phyloP scores from a whole-genome alignment of 1,140 invertebrate species.

The Tachypleus tridentatus region DNA sequence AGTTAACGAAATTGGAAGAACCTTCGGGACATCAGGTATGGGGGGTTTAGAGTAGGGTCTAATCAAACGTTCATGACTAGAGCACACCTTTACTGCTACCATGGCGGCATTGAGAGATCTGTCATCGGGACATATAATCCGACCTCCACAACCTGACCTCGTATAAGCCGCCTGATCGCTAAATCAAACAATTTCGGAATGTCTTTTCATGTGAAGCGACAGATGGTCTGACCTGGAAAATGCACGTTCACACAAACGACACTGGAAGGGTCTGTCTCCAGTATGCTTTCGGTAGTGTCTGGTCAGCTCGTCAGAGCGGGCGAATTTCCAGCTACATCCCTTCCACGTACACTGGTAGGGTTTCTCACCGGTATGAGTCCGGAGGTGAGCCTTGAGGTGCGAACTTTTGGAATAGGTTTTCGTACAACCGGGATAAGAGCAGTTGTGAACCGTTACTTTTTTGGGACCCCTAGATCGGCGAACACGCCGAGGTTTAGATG shows the following conservation, averaged over 20 bases:
- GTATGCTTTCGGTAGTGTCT: slow-evolving; percentile 36
- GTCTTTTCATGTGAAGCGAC: slow-evolving; percentile 39
- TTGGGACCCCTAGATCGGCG: slow-evolving; percentile 36
- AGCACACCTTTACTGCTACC: no score
- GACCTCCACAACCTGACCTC: no score
- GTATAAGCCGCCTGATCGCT: no score
- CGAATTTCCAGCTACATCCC: slow-evolving; percentile 46
- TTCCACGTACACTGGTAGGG: slow-evolving; percentile 44
- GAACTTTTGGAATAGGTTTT: slow-evolving; percentile 60
- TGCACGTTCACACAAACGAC: slow-evolving; percentile 33
- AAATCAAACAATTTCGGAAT: slow-evolving; percentile 17
- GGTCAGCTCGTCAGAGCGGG: slow-evolving; percentile 44
- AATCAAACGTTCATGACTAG: no score
- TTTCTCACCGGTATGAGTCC: slow-evolving; percentile 50
- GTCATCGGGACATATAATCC: no score
- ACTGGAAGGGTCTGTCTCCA: slow-evolving; percentile 34
- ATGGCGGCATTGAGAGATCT: no score
- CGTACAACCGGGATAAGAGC: slow-evolving; percentile 47
- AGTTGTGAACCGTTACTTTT: slow-evolving; percentile 43
- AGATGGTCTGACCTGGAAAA: slow-evolving; percentile 41
- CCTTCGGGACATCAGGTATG: no score
- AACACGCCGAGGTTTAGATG: slow-evolving; percentile 22
- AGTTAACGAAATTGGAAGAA: no score
- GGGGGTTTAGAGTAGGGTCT: no score
- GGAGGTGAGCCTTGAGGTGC: slow-evolving; percentile 52